A percentile compares a stretch with the other conserved stretches of the same genome.
Conservation (phyloP, 2,797 vertebrate species). For the Neostethus bicornis region DNA sequence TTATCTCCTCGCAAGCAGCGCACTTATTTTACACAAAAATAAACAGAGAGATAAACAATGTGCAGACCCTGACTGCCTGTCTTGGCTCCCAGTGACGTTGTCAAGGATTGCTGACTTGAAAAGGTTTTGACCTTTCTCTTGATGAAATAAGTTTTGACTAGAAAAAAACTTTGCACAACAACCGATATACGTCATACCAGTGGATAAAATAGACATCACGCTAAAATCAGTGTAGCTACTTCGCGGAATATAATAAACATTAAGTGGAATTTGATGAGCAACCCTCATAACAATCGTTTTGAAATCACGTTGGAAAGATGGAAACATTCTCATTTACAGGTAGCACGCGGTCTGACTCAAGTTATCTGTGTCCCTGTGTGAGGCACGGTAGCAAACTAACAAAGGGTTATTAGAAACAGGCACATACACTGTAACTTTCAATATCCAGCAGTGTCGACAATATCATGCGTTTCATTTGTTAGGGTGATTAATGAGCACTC, state of each 20-base stretch:
- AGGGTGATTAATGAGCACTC: constrained; percentile 71
- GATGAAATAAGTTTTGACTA: constrained; percentile 53
- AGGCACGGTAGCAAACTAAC: constrained; percentile 8
- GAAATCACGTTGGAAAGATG: neutral
- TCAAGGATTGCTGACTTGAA: constrained; percentile 45
- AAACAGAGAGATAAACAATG: constrained; percentile 58
- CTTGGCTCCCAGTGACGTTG: constrained; percentile 38
- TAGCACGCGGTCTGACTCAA: neutral
- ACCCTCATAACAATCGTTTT: neutral
- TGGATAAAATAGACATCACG: constrained; percentile 12
- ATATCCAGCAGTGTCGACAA: constrained; percentile 40
- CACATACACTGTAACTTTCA: constrained; percentile 20
- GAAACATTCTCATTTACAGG: neutral
- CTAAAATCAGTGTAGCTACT: neutral
- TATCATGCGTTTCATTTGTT: constrained; percentile 69
- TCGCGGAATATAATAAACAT: neutral
- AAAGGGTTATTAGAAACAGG: constrained; percentile 27
- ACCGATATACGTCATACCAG: constrained; percentile 13
- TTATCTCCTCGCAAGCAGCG: constrained; percentile 45
- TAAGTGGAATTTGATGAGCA: neutral
- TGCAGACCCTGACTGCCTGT: constrained; percentile 29
- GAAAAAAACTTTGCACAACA: constrained; percentile 27
- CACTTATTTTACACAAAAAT: constrained; percentile 59
- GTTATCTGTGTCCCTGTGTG: constrained; percentile 1
- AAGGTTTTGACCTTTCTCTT: constrained; percentile 54